Conservation (phyloP, 2,888 invertebrate genomes). For the Panopea generosa region DNA sequence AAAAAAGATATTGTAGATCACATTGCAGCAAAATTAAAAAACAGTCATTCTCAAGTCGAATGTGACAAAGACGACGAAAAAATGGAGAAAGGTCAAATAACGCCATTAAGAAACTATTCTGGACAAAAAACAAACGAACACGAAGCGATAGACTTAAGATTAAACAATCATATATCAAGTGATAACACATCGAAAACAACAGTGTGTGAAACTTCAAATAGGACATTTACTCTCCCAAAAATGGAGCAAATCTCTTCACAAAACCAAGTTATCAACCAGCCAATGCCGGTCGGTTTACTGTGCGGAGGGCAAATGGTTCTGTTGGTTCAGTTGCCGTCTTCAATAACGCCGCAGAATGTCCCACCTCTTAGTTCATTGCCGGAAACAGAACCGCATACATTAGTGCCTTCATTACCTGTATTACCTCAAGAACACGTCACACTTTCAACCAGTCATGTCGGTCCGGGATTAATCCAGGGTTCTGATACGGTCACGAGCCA, state of each 20-base stretch:
- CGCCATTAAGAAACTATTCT: constrained; percentile 13
- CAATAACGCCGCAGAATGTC: no score
- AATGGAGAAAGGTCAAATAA: constrained; percentile 10
- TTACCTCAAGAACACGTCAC: no score
- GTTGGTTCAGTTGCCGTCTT: constrained; percentile 36
- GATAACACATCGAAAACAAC: background rate
- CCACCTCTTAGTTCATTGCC: no score
- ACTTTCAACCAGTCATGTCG: no score
- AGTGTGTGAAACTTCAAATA: background rate
- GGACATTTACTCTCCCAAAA: no score
- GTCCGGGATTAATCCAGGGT: no score
- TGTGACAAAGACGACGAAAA: background rate
- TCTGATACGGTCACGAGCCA: no score
- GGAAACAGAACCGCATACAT: no score
- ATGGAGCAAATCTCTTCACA: no score
- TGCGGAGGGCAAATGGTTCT: constrained; percentile 46
- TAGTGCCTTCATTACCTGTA: no score
- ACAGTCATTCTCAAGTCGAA: background rate
- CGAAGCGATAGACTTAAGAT: constrained; percentile 22
- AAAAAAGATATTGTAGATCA: constrained; percentile 41
- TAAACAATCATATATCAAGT: background rate
- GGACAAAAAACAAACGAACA: background rate
- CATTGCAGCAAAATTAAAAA: constrained; percentile 32
- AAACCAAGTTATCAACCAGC: background rate
- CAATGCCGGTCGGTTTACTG: constrained; percentile 29